Base-by-base conservation (phyloP, 2,888 invertebrate species). In the Epistrophella euchroma region DNA sequence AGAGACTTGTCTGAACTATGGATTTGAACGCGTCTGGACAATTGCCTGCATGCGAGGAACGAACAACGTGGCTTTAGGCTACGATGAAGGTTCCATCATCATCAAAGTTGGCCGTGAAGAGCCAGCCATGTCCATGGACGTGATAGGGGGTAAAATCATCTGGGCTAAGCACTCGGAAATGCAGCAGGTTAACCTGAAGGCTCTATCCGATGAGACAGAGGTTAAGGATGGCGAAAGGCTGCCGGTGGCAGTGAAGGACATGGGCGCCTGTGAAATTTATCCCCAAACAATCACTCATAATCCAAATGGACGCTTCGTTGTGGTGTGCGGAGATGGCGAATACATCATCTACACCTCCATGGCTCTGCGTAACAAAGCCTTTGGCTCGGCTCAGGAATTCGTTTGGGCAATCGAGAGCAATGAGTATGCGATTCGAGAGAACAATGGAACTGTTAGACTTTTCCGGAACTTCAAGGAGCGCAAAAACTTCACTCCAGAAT, bases 311-410 rank as follows among this genome's bases (percentile, higher is more conserved):
- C 95, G 98, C 35, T 95, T 96, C 88, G 94, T 94, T 5, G 99
- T 99, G 0, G 99, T 99, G 2, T 99, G 99, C 91, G 99, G 99
- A 2, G 99, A 99, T 92, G 99, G 99, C 15, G 99, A 99, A 92
- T 99, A 99, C 92, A 99, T 99, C 64, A 99, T 99, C 89, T 99
- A 99, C 93, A 99, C 99, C 0, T 98, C 99, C 0, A 99, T 99
- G 98, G 99, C 99, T 0, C 93, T 99, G 87, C 94, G 99, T 71
- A 99, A 99, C 93, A 99, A 99, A 92, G 98, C 98, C 2, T 99
- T 99, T 91, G 99, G 99, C 0, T 96, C 97, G 13, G 99, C 99
- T 0, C 97, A 98, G 90, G 99, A 99, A 93, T 99, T 99, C 91
- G 99, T 99, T 0, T 99, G 99, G 99, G 98, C 98, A 0, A 94